Evolutionary conservation across 2,888 invertebrate genomes (phyloP).

Genomic region (Volucella inanis): DNA sequence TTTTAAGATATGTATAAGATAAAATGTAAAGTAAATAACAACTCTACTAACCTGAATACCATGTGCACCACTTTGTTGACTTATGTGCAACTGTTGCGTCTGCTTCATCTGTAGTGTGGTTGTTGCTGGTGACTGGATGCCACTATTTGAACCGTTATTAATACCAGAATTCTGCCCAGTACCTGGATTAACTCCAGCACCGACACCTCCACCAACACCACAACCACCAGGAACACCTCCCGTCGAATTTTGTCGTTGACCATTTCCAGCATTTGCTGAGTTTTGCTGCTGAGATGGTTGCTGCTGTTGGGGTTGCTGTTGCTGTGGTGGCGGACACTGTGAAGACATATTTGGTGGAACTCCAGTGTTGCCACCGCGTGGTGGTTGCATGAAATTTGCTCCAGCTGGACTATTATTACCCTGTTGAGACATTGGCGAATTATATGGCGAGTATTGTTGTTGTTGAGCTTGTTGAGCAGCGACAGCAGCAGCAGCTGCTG

Average conservation of each 20-base stretch:
- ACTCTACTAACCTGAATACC: constrained; percentile 89
- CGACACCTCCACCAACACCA: constrained; percentile 77
- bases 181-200: constrained; percentile 75
- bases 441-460: constrained; percentile 88
- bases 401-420: constrained; percentile 82
- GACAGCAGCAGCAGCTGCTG: constrained; percentile 65
- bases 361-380: constrained; percentile 77
- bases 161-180: constrained; percentile 70
- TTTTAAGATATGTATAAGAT: neutral
- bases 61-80: constrained; percentile 90
- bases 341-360: constrained; percentile 77
- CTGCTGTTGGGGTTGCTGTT: constrained; percentile 67
- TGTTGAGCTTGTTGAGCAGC: constrained; percentile 77
- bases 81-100: constrained; percentile 93
- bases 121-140: constrained; percentile 81
- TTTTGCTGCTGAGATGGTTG: constrained; percentile 73
- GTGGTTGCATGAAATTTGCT: constrained; percentile 81
- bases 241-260: constrained; percentile 62
- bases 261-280: constrained; percentile 64
- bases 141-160: constrained; percentile 76
- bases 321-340: constrained; percentile 76
- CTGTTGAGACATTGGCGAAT: constrained; percentile 86
- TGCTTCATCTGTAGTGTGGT: constrained; percentile 92
- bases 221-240: constrained; percentile 66
- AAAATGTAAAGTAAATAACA: constrained; percentile 13